Conservation (phyloP, 1,140 invertebrate species). For the Armadillidium nasatum region DNA sequence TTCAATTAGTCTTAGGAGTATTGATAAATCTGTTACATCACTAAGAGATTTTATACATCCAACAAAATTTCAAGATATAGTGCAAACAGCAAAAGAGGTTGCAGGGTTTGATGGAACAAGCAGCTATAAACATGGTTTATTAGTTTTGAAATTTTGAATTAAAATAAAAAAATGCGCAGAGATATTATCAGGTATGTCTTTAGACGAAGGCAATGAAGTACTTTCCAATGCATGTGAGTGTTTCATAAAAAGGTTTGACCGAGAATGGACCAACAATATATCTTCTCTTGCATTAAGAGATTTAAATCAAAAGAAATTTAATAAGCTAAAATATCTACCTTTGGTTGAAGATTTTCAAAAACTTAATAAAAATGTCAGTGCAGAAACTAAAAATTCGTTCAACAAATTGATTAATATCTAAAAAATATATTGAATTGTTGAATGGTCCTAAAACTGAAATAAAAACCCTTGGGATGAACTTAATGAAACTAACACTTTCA, state of each 20-base stretch:
- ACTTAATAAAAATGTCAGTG: neutral
- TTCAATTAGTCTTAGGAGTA: neutral
- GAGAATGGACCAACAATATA: neutral
- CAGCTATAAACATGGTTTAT: neutral
- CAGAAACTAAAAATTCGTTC: neutral
- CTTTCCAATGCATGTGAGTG: neutral
- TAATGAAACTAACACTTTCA: neutral
- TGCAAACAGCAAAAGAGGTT: neutral
- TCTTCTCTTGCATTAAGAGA: neutral
- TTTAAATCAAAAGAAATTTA: conserved; percentile 2
- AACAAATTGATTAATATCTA: neutral
- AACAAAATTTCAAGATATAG: neutral
- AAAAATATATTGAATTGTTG: neutral
- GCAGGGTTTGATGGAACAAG: neutral
- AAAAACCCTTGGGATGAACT: neutral
- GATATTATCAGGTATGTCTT: neutral
- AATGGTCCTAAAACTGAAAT: neutral
- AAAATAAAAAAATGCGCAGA: conserved; percentile 4
- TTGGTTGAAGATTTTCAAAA: neutral
- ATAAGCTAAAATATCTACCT: neutral
- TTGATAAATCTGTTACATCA: neutral
- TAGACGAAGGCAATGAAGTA: neutral
- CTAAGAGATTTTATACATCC: neutral
- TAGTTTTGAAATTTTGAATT: neutral
- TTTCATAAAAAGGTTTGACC: neutral